These are phyloP conservation scores for Aphelinus certus DNA, from an alignment of 1,140 invertebrate species.

Conservation along the genomic window DNA sequence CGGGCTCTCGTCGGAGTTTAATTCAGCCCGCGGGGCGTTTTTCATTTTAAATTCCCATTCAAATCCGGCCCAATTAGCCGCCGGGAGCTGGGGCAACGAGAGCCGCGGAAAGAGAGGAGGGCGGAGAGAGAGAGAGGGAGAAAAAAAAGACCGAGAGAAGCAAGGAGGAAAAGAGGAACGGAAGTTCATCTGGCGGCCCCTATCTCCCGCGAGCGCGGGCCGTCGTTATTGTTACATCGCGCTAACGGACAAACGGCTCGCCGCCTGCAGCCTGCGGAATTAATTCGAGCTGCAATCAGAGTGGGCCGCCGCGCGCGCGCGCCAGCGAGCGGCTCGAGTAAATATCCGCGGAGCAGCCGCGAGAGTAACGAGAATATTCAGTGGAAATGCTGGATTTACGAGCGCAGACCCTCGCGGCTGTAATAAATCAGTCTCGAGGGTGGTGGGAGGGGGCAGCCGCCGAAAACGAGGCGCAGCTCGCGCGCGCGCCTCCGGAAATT, in stretches of 20 bases:
- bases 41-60: constrained; percentile 45
- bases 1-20: constrained; percentile 53
- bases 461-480: constrained; percentile 8
- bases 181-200: too few relatives aligned
- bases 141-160: neutral
- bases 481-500: neutral
- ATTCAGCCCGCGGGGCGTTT: constrained; percentile 48
- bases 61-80: constrained; percentile 17
- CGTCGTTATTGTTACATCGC: neutral
- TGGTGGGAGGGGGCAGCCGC: too few relatives aligned
- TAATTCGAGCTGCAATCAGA: constrained; percentile 32
- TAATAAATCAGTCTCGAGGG: too few relatives aligned
- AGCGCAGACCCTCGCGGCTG: constrained; percentile 40
- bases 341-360: constrained; percentile 48
- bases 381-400: constrained; percentile 60
- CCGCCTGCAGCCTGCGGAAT: constrained; percentile 8
- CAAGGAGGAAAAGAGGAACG: neutral
- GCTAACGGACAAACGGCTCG: neutral
- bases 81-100: too few relatives aligned
- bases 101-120: too few relatives aligned
- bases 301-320: constrained; percentile 1
- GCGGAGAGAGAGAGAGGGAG: too few relatives aligned
- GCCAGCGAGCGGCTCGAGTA: constrained; percentile 43
- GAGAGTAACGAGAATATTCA: constrained; percentile 60
- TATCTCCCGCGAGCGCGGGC: neutral